These are phyloP conservation scores for Calcarius lapponicus DNA, from an alignment of 2,797 vertebrate species.

Conservation along the genomic window DNA sequence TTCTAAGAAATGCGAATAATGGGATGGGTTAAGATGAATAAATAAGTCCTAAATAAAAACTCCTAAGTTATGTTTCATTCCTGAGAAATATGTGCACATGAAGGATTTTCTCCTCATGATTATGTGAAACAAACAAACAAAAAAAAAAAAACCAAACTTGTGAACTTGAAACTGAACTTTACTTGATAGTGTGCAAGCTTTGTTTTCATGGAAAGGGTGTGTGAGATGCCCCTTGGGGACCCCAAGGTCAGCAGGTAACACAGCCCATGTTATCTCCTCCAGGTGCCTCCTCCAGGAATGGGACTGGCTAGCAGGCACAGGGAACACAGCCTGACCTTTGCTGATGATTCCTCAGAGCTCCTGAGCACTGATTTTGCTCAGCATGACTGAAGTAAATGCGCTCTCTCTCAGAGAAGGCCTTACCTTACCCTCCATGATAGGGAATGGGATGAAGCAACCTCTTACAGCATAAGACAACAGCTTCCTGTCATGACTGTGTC, in stretches of 20 bases:
- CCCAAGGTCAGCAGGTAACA: background rate
- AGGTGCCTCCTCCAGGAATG: background rate
- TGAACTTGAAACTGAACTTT: background rate
- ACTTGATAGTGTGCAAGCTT: background rate
- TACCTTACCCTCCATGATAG: background rate
- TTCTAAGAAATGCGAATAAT: background rate
- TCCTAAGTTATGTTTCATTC: background rate
- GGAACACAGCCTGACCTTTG: background rate
- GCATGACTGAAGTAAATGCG: background rate
- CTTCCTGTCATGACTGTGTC: background rate
- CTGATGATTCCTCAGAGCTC: background rate
- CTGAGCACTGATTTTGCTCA: accelerated
- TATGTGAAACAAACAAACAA: background rate
- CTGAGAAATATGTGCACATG: background rate
- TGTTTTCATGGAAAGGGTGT: background rate
- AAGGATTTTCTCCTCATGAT: background rate
- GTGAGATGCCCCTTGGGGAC: accelerated
- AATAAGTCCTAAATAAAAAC: background rate
- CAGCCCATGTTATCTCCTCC: background rate
- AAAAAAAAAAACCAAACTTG: background rate
- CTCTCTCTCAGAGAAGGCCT: background rate
- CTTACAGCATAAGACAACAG: too few species aligned
- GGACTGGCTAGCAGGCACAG: background rate
- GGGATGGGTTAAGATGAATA: background rate
- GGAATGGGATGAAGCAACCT: background rate